A percentile compares a stretch with the other conserved stretches of the same genome.
Conservation (phyloP, 2,888 invertebrate species). For the Fabriciana adippe region DNA sequence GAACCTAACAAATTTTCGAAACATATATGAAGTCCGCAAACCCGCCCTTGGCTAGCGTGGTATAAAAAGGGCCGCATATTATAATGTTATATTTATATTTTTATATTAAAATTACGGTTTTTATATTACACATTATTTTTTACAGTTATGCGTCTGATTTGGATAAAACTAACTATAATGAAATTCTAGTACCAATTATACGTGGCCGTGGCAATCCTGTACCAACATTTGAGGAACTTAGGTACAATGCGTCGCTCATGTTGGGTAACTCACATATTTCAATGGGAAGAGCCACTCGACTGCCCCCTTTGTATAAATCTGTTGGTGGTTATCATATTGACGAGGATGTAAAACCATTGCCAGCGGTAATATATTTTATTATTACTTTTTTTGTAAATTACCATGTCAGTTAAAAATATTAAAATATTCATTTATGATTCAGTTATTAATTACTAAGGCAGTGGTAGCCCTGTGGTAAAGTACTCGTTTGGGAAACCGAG, state of each 20-base stretch:
- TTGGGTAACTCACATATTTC: slow-evolving; percentile 62
- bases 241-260: slow-evolving; percentile 57
- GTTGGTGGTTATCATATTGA: slow-evolving; percentile 65
- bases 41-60: too few relatives aligned
- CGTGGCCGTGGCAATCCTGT: slow-evolving; percentile 15
- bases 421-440: too few relatives aligned
- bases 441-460: too few relatives aligned
- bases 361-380: slow-evolving; percentile 40
- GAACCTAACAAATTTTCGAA: too few relatives aligned
- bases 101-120: too few relatives aligned
- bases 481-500: too few relatives aligned
- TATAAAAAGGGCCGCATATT: too few relatives aligned
- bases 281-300: slow-evolving; percentile 45
- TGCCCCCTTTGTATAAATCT: slow-evolving; percentile 58
- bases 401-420: neutral
- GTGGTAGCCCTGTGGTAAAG: too few relatives aligned
- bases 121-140: slow-evolving; percentile 34
- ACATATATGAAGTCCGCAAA: too few relatives aligned
- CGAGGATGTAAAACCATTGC: slow-evolving; percentile 51
- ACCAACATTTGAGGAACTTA: slow-evolving; percentile 11
- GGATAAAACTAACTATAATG: slow-evolving; percentile 33
- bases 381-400: neutral
- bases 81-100: too few relatives aligned
- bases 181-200: slow-evolving; percentile 21
- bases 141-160: slow-evolving; percentile 35